Evolutionary conservation across 2,888 invertebrate species (phyloP).

Genomic region (Timandra comae): DNA sequence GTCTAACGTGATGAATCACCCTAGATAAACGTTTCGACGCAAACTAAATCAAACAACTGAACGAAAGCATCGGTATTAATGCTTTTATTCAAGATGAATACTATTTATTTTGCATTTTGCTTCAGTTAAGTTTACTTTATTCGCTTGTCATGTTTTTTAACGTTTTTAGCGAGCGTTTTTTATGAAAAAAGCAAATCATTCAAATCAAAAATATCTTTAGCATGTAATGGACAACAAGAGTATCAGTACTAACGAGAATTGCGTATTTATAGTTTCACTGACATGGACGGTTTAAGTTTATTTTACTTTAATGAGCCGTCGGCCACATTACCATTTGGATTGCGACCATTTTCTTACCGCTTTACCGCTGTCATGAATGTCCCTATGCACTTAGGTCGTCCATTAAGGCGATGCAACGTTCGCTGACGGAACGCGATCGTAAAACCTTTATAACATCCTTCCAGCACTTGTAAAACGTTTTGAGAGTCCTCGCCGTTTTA

Average conservation of each 20-base stretch:
- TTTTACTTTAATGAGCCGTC: conserved; percentile 43
- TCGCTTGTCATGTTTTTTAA: conserved; percentile 39
- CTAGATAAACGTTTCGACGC: conserved; percentile 60
- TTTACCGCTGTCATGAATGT: conserved; percentile 69
- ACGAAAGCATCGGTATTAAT: conserved; percentile 41
- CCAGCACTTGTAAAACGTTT: conserved; percentile 75
- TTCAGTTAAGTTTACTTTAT: conserved; percentile 30
- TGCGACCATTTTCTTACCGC: conserved; percentile 43
- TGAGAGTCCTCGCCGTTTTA: conserved; percentile 63
- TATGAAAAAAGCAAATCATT: too few species aligned
- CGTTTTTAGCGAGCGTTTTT: too few species aligned
- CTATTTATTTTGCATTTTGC: conserved; percentile 47
- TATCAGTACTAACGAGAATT: too few species aligned
- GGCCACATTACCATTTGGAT: conserved; percentile 40
- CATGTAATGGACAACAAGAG: too few species aligned
- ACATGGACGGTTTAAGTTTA: conserved; percentile 7
- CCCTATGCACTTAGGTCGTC: conserved; percentile 73
- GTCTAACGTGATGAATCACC: conserved; percentile 65
- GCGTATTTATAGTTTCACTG: neutral
- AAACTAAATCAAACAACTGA: conserved; percentile 56
- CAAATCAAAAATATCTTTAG: too few species aligned
- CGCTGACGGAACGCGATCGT: conserved; percentile 71
- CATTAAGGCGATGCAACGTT: conserved; percentile 71
- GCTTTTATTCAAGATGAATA: conserved; percentile 41
- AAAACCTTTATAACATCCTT: conserved; percentile 76